Evolutionary conservation across 1,140 invertebrate genomes (phyloP).

Genomic region (Drosophila pandora): DNA sequence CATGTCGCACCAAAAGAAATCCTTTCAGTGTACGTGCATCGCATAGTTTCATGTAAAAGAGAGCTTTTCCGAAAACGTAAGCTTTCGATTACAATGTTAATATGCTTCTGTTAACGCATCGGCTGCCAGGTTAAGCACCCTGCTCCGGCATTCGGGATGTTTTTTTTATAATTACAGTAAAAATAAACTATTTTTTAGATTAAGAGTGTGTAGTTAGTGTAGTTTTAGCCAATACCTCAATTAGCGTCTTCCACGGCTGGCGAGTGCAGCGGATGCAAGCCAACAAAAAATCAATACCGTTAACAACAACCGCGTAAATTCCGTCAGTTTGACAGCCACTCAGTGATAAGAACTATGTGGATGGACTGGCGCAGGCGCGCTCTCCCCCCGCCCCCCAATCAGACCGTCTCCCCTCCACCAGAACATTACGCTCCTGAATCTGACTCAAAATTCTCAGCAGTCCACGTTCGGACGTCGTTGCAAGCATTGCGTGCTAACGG

Average conservation of each 20-base stretch:
- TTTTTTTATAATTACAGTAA: not conserved
- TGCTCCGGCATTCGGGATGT: not conserved
- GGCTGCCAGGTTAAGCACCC: not conserved
- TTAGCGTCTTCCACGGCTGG: not conserved
- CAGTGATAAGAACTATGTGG: constrained; percentile 41
- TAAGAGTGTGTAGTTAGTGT: not conserved
- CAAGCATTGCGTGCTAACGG: constrained; percentile 64
- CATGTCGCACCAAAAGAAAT: not conserved
- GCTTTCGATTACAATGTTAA: constrained; percentile 1
- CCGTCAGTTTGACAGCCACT: constrained; percentile 44
- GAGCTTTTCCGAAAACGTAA: not conserved
- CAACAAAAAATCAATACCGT: constrained; percentile 60
- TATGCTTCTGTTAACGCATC: not conserved
- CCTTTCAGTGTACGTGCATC: not conserved
- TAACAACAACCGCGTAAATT: constrained; percentile 52
- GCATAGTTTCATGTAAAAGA: not conserved
- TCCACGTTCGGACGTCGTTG: constrained; percentile 68
- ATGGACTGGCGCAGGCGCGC: constrained; percentile 34
- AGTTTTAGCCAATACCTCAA: not conserved
- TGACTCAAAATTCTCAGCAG: constrained; percentile 34
- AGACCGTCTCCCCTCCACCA: not conserved
- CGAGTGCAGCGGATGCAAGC: not conserved
- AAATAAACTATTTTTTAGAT: not conserved
- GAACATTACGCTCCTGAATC: constrained; percentile 33
- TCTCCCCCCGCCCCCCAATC: constrained; percentile 7